Evolutionary conservation across 92 coral and sea anemone species (phyloP).

Genomic region (Virgularia gustaviana): DNA sequence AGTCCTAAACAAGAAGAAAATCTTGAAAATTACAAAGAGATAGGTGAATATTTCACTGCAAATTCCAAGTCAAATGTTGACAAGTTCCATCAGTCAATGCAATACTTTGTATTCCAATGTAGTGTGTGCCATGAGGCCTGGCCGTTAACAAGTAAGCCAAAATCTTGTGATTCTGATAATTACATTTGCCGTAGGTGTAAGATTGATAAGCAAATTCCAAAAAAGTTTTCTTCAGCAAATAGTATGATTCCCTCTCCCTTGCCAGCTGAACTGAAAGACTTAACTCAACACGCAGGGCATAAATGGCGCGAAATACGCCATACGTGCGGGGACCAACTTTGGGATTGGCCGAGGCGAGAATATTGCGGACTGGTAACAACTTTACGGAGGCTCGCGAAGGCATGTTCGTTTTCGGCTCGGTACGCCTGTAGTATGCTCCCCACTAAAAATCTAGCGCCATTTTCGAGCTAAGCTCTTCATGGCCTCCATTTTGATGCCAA

Average conservation of each 20-base stretch:
- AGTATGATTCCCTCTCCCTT: conserved; percentile 44
- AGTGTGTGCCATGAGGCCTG: conserved; percentile 53
- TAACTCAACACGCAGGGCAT: too few relatives aligned
- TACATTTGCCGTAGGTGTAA: conserved; percentile 45
- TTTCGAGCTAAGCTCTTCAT: too few relatives aligned
- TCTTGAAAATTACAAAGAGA: neutral
- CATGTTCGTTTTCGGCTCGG: too few relatives aligned
- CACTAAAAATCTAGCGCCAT: too few relatives aligned
- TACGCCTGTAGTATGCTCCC: too few relatives aligned
- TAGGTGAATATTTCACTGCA: neutral
- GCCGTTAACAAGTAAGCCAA: conserved; percentile 49
- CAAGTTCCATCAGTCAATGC: conserved; percentile 47
- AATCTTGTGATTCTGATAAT: conserved; percentile 3
- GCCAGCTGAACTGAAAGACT: conserved; percentile 38
- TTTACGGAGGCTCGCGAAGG: too few relatives aligned
- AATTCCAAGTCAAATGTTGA: conserved; percentile 17
- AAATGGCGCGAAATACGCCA: too few relatives aligned
- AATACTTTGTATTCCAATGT: conserved; percentile 40
- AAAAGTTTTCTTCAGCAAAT: conserved; percentile 40
- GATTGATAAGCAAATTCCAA: conserved; percentile 38
- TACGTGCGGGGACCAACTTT: too few relatives aligned
- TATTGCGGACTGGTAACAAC: too few relatives aligned
- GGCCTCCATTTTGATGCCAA: too few relatives aligned
- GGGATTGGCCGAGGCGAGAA: too few relatives aligned
- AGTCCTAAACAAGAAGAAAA: neutral